Base-by-base conservation (phyloP, 2,797 vertebrate species). In the Microchirus variegatus region DNA sequence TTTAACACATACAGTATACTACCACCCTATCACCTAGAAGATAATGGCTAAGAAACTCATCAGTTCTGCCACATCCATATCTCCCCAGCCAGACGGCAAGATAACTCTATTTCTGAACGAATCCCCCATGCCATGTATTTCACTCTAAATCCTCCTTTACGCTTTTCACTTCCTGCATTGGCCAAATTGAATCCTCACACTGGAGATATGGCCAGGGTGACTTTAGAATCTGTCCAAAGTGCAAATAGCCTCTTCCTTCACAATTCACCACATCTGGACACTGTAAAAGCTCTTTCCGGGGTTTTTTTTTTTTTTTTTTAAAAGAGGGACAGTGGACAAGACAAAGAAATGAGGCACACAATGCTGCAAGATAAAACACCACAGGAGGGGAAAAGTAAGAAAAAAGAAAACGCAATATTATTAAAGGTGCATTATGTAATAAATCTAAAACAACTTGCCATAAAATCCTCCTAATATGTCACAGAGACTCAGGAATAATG, bases 41-140 rank as follows among this genome's bases (percentile, higher is more conserved):
- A 88, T 83, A 88, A 85, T 84, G 86, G 82, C 83, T 57, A 63
- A 86, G 77, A 81, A 81, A 45, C 77, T 85, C 83, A 91, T 87
- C 79, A 86, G 81, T 85, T 87, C 73, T 81, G 78, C 78, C 67
- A 81, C 77, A 72, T 81, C 75, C 82, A 45, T 89, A 90, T 88
- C 89, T 82, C 80, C 59, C 67, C 75, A 17, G 75, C 78, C 86
- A 89, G 85, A 78, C 88, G 45, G 67, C 53, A 12, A 88, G 82
- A 89, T 87, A 82, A 83, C 77, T 78, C 46, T 76, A 81, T 79
- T 83, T 73, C 73, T 77, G 67, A 69, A 77, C 57, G 52, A 81
- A 80, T 85, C 63, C 75, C 47, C 63, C 46, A 59, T 72, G 73
- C 73, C 75, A 59, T 53, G 78, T 68, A 74, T 84, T 89, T 84